phyloP scores from a whole-genome alignment of 2,888 invertebrate genomes.

The Hermodice carunculata region DNA sequence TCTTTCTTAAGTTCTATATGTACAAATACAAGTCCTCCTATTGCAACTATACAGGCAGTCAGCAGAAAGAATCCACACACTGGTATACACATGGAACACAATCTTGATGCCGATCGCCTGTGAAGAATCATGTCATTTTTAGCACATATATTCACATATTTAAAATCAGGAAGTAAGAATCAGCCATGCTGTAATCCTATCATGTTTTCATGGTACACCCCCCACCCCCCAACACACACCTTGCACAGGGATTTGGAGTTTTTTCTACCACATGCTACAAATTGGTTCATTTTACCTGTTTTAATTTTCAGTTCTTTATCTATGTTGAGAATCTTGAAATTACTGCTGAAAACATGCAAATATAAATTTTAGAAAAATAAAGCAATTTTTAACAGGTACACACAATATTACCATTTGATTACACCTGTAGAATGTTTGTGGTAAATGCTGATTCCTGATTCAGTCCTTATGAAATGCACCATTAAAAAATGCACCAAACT shows the following conservation, averaged over 20 bases:
- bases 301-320: background rate
- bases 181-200: background rate
- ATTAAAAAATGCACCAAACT: too few species aligned
- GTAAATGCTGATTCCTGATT: too few species aligned
- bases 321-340: background rate
- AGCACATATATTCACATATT: background rate
- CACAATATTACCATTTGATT: too few species aligned
- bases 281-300: too few species aligned
- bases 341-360: background rate
- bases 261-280: too few species aligned
- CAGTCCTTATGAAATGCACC: too few species aligned
- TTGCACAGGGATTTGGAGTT: too few species aligned
- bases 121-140: background rate
- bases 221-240: background rate
- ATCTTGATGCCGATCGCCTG: background rate
- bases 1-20: constrained; percentile 67
- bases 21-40: constrained; percentile 66
- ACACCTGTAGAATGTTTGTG: too few species aligned
- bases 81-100: constrained; percentile 63
- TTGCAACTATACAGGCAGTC: constrained; percentile 62
- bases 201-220: too few species aligned
- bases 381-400: background rate
- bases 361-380: background rate
- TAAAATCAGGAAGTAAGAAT: background rate
- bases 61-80: constrained; percentile 62